Conservation (phyloP, 2,888 invertebrate species). For the Phyllotreta striolata region DNA sequence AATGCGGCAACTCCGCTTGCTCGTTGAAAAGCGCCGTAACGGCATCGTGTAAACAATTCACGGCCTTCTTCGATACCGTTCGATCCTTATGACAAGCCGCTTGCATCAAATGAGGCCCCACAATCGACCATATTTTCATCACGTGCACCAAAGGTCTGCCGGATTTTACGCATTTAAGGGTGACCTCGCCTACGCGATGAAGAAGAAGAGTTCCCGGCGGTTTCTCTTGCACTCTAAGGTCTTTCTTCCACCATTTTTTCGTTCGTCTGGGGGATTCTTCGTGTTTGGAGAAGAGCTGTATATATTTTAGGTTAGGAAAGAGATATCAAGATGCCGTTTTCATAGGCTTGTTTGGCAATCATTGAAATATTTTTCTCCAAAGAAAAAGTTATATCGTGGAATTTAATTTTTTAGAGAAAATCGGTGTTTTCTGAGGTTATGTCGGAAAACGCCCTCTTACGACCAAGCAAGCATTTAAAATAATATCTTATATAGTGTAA, state of each 20-base stretch:
- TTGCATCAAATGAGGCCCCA: conserved; percentile 94
- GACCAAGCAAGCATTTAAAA: too few relatives aligned
- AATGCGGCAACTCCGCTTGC: conserved; percentile 88
- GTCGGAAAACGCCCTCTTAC: too few relatives aligned
- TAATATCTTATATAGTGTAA: too few relatives aligned
- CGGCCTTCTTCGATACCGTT: conserved; percentile 88
- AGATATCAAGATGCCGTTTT: neutral
- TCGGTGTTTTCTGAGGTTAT: too few relatives aligned
- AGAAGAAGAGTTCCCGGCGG: conserved; percentile 71
- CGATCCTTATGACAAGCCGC: conserved; percentile 92
- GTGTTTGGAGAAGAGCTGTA: conserved; percentile 57
- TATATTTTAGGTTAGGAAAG: too few relatives aligned
- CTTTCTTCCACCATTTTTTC: conserved; percentile 62
- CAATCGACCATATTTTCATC: conserved; percentile 91
- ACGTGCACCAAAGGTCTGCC: conserved; percentile 89
- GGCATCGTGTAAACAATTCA: conserved; percentile 91
- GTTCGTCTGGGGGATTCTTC: conserved; percentile 61
- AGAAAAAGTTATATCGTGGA: too few relatives aligned
- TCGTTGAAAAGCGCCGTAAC: conserved; percentile 87
- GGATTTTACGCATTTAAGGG: conserved; percentile 85
- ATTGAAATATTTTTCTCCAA: too few relatives aligned
- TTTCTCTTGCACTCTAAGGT: conserved; percentile 57
- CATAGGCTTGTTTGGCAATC: too few relatives aligned
- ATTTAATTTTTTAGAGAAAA: too few relatives aligned
- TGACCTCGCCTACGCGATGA: conserved; percentile 87